These are phyloP conservation scores for Isotomurus palustris DNA, from an alignment of 2,888 invertebrate genomes.

Conservation along the genomic window DNA sequence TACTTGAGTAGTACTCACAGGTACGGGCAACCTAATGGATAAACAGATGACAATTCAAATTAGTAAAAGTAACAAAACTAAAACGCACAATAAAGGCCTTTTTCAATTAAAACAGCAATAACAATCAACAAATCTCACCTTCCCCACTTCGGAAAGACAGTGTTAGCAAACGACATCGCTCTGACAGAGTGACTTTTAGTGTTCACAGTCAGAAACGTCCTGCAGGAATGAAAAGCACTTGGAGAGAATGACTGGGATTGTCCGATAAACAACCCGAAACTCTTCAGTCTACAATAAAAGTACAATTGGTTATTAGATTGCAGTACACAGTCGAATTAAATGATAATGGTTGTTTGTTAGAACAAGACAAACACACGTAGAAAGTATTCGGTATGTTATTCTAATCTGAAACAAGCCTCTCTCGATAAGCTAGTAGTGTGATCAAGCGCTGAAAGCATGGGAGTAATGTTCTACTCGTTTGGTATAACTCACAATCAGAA, in stretches of 20 bases:
- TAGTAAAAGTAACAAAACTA: not conserved
- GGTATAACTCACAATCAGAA: too few relatives aligned
- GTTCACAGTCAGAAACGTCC: not conserved
- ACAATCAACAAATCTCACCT: not conserved
- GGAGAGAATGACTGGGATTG: not conserved
- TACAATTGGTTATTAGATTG: not conserved
- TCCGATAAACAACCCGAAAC: not conserved
- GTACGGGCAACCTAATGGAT: constrained; percentile 16
- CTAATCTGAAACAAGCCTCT: not conserved
- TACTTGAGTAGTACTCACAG: constrained; percentile 5
- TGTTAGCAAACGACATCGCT: not conserved
- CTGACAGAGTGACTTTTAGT: not conserved
- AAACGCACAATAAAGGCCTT: not conserved
- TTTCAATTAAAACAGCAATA: not conserved
- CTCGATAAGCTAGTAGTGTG: too few relatives aligned
- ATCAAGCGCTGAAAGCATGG: too few relatives aligned
- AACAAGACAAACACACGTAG: not conserved
- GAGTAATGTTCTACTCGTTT: not conserved
- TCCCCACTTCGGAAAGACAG: constrained; percentile 23
- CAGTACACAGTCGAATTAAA: not conserved
- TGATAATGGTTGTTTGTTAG: too few relatives aligned
- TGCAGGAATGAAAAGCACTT: not conserved
- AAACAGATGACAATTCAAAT: not conserved
- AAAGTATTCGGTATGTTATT: not conserved
- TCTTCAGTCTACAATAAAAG: not conserved